Evolutionary conservation across 2,113 vertebrate species (phyloP), one percentile per base, ranked within the genome.

Genomic region (Stegastes partitus): DNA sequence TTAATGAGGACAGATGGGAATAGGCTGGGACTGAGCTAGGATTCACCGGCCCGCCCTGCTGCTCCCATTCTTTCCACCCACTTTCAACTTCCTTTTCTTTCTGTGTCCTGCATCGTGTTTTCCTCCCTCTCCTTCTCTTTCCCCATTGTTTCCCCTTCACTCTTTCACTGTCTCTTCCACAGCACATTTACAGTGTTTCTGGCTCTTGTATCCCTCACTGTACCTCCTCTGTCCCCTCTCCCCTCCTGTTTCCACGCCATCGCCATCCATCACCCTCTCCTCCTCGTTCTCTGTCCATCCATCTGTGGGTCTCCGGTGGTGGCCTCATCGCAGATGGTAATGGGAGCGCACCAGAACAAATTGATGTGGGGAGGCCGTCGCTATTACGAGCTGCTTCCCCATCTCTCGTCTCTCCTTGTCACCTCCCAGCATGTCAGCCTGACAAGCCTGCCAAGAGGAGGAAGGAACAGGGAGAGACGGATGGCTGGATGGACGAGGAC

Each of bases 1-100:
- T 42, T 90, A 92, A 91, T 88, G 70, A 91, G 83, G 87, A 77
- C 89, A 89, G 77, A 89, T 90, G 91, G 88, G 92, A 89, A 88
- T 84, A 85, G 76, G 74, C 78, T 65, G 70, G 44, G 74, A 57
- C 82, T 86, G 75, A 75, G 77, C 74, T 26, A 84, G 59, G 65
- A 84, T 69, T 61, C 73, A 11, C 68, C 49, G 55, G 39, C 64
- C 63, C 62, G 5, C 69, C 79, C 77, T 62, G 62, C 73, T 0
- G 55, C 44, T 87, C 73, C 58, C 66, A 62, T 84, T 87, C 74
- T 77, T 86, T 88, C 75, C 83, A 53, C 82, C 86, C 74, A 85
- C 83, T 25, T 59, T 83, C 23, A 57, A 10, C 39, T 50, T 9
- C 50, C 31, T 71, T 31, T 57, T 68, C 23, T n/a, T n/a, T n/a